Evolutionary conservation across 1,140 invertebrate species (phyloP).

Genomic region (Euschistus heros): DNA sequence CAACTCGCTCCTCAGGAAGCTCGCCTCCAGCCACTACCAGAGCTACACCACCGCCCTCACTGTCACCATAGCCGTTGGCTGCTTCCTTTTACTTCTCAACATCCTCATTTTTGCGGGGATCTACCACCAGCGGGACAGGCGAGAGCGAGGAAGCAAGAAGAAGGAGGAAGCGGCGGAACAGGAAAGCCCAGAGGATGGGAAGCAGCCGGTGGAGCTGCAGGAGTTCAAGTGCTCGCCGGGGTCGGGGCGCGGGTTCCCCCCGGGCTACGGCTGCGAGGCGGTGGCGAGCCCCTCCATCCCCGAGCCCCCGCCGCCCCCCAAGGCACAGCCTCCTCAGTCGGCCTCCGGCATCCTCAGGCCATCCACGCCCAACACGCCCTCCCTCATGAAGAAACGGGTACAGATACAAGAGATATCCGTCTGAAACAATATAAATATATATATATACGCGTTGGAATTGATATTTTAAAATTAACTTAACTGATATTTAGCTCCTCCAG

Average conservation of each 20-base stretch:
- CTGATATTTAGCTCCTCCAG: no score
- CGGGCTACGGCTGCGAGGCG: slow-evolving; percentile 36
- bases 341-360: slow-evolving; percentile 26
- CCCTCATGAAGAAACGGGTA: slow-evolving; percentile 30
- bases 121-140: slow-evolving; percentile 75
- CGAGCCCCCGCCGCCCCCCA: slow-evolving; percentile 29
- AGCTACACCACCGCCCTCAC: slow-evolving; percentile 81
- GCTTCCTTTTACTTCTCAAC: slow-evolving; percentile 77
- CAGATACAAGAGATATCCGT: slow-evolving; percentile 32
- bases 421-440: slow-evolving; percentile 17
- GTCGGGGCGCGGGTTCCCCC: slow-evolving; percentile 32
- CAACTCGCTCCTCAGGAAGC: slow-evolving; percentile 58
- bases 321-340: slow-evolving; percentile 22
- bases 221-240: slow-evolving; percentile 42
- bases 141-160: slow-evolving; percentile 50
- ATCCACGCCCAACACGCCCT: slow-evolving; percentile 28
- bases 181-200: slow-evolving; percentile 41
- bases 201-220: slow-evolving; percentile 50
- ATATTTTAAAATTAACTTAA: slow-evolving; percentile 1
- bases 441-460: slow-evolving; percentile 1
- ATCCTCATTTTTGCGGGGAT: slow-evolving; percentile 89
- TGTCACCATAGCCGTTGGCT: slow-evolving; percentile 88
- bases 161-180: slow-evolving; percentile 32
- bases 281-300: slow-evolving; percentile 40
- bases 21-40: slow-evolving; percentile 68